Evolutionary conservation across 2,888 invertebrate species (phyloP).

Genomic region (Eupithecia abbreviata): DNA sequence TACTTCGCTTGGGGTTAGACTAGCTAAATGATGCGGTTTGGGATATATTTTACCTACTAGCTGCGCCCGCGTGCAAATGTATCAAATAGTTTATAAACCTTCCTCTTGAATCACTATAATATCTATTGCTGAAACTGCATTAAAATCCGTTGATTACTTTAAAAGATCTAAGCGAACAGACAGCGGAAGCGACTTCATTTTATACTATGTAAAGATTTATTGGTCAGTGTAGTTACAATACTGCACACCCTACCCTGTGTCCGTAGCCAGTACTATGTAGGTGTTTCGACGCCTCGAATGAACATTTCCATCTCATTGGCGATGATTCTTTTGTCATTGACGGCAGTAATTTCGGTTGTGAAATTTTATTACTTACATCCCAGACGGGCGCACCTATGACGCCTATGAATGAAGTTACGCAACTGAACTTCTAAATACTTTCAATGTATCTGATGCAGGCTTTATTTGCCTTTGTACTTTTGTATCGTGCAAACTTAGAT

Average conservation of each 20-base stretch:
- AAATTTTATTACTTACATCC: slow-evolving; percentile 40
- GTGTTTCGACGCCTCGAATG: slow-evolving; percentile 57
- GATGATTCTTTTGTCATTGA: slow-evolving; percentile 61
- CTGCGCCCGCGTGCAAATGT: too few relatives aligned
- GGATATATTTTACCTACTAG: too few relatives aligned
- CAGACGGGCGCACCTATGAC: slow-evolving; percentile 23
- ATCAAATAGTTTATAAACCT: too few relatives aligned
- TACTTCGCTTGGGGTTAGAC: too few relatives aligned
- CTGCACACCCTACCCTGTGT: slow-evolving; percentile 14
- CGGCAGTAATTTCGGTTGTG: slow-evolving; percentile 43
- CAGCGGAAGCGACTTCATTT: background rate
- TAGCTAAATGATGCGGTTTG: too few relatives aligned
- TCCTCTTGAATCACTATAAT: too few relatives aligned
- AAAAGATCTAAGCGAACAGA: too few relatives aligned
- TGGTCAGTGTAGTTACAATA: slow-evolving; percentile 1
- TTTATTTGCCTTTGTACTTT: background rate
- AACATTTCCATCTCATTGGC: slow-evolving; percentile 64
- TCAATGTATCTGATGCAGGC: slow-evolving; percentile 1
- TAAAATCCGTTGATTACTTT: too few relatives aligned
- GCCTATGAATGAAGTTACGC: background rate
- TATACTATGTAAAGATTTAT: background rate
- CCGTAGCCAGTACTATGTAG: slow-evolving; percentile 48
- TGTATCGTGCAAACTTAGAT: background rate
- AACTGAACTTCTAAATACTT: slow-evolving; percentile 2
- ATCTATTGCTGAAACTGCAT: too few relatives aligned